Evolutionary conservation across 2,888 invertebrate genomes (phyloP), one percentile per base, ranked within the genome.

Genomic region (Sesamia inferens): DNA sequence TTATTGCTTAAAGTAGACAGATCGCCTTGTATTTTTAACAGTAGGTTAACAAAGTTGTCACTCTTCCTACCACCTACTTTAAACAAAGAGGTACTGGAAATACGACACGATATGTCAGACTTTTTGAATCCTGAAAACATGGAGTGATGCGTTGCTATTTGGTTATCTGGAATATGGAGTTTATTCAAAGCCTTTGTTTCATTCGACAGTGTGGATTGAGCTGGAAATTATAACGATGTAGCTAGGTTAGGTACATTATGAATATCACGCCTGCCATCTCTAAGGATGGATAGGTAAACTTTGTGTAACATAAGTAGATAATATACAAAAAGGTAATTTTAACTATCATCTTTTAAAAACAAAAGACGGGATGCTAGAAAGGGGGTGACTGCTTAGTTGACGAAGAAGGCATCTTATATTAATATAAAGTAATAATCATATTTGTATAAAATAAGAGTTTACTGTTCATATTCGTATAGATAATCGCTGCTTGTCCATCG

Each of bases 11-110:
- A 82, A 4, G 88, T 90, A 5, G 89, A 88, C 22, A 96, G 83
- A 79, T 96, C 96, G 70, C 86, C 93, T 88, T 96, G 96, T 80
- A 96, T 95, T 87, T 95, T 94, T 24, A 95, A 71, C 22, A 96
- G 85, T 57, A 95, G 91, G 51, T 92, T 92, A 1, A 92, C 88
- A 75, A 95, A 93, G 83, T 94, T 95, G 31, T 95, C 95, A 70
- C 93, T 94, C 71, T 93, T 95, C 68, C 88, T 89, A 2, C 92
- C 89, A 63, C 90, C 89, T 5, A 93, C 69, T 83, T 89, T 94
- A 77, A 93, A 94, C 48, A 96, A 81, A 6, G 94, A 93, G 0
- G 93, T 90, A 57, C 88, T 92, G 1, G 95, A 95, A 0, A 94
- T 87, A 31, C 89, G 91, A 76, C 91, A 91, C 0, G 93, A 88